Evolutionary conservation across 1,140 invertebrate genomes (phyloP), one percentile per base, ranked within the genome.

Genomic region (Drosophila grimshawi): DNA sequence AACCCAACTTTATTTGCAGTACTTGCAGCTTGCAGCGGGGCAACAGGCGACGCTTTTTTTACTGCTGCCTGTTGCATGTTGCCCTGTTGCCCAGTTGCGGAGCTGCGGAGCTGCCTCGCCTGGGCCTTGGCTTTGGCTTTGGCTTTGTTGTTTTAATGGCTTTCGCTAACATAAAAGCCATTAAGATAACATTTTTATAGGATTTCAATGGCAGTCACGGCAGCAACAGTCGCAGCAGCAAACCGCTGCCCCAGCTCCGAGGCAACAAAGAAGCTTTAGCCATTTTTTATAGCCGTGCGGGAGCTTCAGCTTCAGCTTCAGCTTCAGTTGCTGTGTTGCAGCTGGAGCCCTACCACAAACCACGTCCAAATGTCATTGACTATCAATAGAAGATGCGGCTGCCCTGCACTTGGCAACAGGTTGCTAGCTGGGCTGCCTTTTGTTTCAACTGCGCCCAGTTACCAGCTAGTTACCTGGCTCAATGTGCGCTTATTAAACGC

Each of bases 101-200:
- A 19, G 19, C 19, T 19, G 19, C 19, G 51, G 69, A 65, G 76
- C 69, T 62, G 78, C 72, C 49, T 59, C 37, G 62, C 69, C 64
- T 67, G 41, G 63, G 63, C 35, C 43, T 75, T 52, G 52, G 62
- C 51, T 68, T 65, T 66, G 66, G 81, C 70, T 75, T 80, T 71
- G 74, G 80, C 80, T 80, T 91, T 88, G 83, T 90, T 90, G 86
- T 90, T 89, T 91, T 89, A 89, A 91, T 91, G 83, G 89, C 81
- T 91, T 91, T 91, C 80, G 83, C 89, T 82, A 91, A 91, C 88
- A 91, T 91, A 91, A 91, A 91, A 91, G 90, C 88, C 88, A 91
- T 91, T 91, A 91, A 91, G 88, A 91, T 91, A 91, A 91, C 88
- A 91, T 91, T 91, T 91, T 91, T 91, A 91, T 91, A 91, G 88